Conservation (phyloP, 2,888 invertebrate genomes). For the Orchesellides sinensis region DNA sequence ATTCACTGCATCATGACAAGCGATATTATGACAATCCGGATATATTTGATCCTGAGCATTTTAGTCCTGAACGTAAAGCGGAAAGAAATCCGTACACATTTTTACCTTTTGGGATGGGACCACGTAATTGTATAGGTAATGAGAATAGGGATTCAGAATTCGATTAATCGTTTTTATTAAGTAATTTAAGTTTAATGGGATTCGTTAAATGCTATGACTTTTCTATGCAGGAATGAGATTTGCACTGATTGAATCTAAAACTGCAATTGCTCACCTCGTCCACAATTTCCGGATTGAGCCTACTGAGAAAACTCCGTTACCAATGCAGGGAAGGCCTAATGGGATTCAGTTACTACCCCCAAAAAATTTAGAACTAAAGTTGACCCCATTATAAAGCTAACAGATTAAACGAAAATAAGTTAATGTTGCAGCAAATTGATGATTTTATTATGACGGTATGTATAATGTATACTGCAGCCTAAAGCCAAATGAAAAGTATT, state of each 20-base stretch:
- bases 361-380: conserved; percentile 9
- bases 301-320: conserved; percentile 14
- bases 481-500: too few species aligned
- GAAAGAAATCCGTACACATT: conserved; percentile 52
- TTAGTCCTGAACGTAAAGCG: conserved; percentile 40
- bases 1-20: conserved; percentile 44
- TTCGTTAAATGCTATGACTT: neutral
- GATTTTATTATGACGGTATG: too few species aligned
- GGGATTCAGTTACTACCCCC: neutral
- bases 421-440: too few species aligned
- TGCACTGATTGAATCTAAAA: conserved; percentile 33
- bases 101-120: conserved; percentile 63
- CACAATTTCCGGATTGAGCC: conserved; percentile 30
- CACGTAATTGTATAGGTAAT: conserved; percentile 62
- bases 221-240: conserved; percentile 27
- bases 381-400: conserved; percentile 13
- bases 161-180: neutral
- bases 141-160: neutral
- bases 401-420: too few species aligned
- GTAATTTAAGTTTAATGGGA: neutral
- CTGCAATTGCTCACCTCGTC: conserved; percentile 32
- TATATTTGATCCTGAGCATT: conserved; percentile 64
- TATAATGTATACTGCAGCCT: too few species aligned
- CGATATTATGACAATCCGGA: conserved; percentile 58
- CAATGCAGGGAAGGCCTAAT: neutral